phyloP scores from a whole-genome alignment of 2,888 invertebrate genomes.

The Cryptosula pallasiana region DNA sequence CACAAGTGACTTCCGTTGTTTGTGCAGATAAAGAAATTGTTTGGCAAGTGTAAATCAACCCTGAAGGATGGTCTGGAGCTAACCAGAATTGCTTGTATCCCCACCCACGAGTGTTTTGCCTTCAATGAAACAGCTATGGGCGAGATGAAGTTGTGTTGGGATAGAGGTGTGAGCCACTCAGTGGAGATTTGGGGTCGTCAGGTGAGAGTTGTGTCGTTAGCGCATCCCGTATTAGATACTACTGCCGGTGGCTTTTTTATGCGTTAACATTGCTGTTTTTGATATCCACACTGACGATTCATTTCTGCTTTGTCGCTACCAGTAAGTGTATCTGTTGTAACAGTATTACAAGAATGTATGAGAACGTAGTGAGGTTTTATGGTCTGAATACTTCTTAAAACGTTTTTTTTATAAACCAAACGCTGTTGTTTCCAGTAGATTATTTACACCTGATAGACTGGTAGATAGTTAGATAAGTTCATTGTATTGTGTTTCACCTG shows the following conservation, averaged over 20 bases:
- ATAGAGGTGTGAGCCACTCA: background rate
- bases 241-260: background rate
- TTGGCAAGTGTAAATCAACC: conserved; percentile 17
- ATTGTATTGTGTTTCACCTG: too few relatives aligned
- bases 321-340: too few relatives aligned
- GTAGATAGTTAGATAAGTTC: too few relatives aligned
- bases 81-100: background rate
- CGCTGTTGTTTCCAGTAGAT: too few relatives aligned
- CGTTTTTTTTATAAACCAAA: too few relatives aligned
- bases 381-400: too few relatives aligned
- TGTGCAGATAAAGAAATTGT: conserved; percentile 20
- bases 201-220: background rate
- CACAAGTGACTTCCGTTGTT: too few relatives aligned
- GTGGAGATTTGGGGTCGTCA: background rate
- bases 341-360: too few relatives aligned
- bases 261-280: background rate
- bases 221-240: background rate
- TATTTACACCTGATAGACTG: too few relatives aligned
- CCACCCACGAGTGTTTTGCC: conserved; percentile 11
- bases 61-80: background rate
- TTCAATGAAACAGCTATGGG: background rate
- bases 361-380: too few relatives aligned
- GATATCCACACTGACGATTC: too few relatives aligned
- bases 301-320: too few relatives aligned
- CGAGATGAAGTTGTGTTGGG: background rate